Evolutionary conservation across 2,888 invertebrate species (phyloP), one percentile per base, ranked within the genome.

Genomic region (Masnerella sp.): DNA sequence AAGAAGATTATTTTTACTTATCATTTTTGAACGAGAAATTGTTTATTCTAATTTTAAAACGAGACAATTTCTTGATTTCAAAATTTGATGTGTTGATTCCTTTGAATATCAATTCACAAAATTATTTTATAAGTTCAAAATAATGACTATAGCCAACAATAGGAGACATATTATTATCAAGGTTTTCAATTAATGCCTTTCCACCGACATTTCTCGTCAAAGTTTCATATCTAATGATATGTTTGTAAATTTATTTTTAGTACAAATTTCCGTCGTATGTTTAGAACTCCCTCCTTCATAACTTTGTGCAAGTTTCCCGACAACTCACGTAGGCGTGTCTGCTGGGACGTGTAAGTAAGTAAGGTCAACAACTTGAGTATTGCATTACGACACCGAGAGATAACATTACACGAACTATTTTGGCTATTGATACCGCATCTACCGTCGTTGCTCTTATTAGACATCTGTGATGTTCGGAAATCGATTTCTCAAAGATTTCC

Each of bases 281-380:
- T 64, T 58, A 43, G 36, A 30, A 28, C 11, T 43, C 64, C 58
- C 58, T 58, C 25, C 64, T 51, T 45, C 17, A 45, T 52, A 71
- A 65, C 64, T 71, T 64, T 20, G 58, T 34, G 28, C 43, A 71
- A 64, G 64, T 71, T 71, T 49, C 15, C 15, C 38, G 30, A 12
- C 28, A 64, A 64, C 70, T 71, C 58, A 71, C 64, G 49, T 64
- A 64, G 58, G 43, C 64, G 47, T 64, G 58, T 71, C 70, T 71
- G 22, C 32, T 58, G 64, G 64, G 70, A 71, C 45, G 64, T 71
- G 51, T 71, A 58, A 51, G 58, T 56, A 71, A 71, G 51, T 64
- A 64, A 51, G 58, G 58, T 58, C 51, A 64, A 58, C 62, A 58
- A 58, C 36, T 64, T 17, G 64, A 51, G 64, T 51, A 58, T 64